Evolutionary conservation across 2,888 invertebrate species (phyloP), one percentile per base, ranked within the genome.

Genomic region (Chironomus tentans): DNA sequence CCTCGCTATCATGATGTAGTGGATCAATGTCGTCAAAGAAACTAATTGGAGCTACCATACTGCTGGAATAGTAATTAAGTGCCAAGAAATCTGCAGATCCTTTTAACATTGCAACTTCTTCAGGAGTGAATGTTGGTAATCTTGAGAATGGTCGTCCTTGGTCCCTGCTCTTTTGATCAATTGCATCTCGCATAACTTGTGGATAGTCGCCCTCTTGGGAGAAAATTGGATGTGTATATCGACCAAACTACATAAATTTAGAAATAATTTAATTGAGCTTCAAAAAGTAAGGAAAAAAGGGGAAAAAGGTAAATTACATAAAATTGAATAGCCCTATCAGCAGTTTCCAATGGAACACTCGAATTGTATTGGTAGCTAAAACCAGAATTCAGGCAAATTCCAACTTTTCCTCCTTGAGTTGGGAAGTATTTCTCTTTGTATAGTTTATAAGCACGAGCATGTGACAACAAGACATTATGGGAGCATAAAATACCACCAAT

Each of bases 41-140:
- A 6, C 4, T 2, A 10, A 38, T 38, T 10, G 56, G 76, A 2
- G 78, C 77, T 2, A 83, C 85, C 78, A 87, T 77, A 76, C 81
- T 82, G 0, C 88, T 84, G 0, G 88, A 87, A 80, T 91, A 92
- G 79, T 89, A 88, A 80, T 91, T 91, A 22, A 91, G 78, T 0
- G 90, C 90, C 28, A 91, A 81, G 80, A 89, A 90, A 80, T 92
- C 91, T 4, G 83, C 61, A 7, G 72, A 28, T 38, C 72, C 87
- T 77, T 79, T 80, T 5, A 77, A 21, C 4, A 69, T 68, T 4
- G 61, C 73, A 1, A 13, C 4, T 83, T 87, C 86, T n/a, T 82
- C 78, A 10, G 78, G 47, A n/a, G 73, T 62, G 47, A 78, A 77
- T 28, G 61, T 18, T 13, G 79, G 80, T 1, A 82, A 56, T 0